Evolutionary conservation across 2,113 vertebrate genomes (phyloP).

Genomic region (Pluvianellus socialis): DNA sequence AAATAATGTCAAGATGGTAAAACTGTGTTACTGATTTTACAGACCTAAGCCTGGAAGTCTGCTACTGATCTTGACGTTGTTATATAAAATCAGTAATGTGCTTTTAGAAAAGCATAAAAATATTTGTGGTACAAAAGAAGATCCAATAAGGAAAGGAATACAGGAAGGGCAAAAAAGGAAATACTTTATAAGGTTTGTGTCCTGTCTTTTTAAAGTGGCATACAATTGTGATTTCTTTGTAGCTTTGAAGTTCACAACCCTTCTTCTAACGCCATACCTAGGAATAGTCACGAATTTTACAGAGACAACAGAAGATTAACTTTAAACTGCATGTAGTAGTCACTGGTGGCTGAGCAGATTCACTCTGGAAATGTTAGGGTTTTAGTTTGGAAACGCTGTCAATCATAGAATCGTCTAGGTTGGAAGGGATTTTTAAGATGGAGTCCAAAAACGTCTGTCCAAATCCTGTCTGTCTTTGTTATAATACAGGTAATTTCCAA

Average conservation of each 20-base stretch:
- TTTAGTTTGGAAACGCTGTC: neutral
- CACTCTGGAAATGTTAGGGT: neutral
- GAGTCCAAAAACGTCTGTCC: too few species aligned
- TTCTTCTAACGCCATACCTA: neutral
- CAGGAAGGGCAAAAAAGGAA: neutral
- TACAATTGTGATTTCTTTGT: neutral
- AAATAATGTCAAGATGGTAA: neutral
- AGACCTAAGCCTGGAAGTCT: neutral
- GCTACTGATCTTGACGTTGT: neutral
- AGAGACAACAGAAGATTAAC: neutral
- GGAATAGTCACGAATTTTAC: neutral
- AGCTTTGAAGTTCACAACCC: neutral
- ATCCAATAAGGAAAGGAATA: neutral
- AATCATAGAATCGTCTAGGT: too few species aligned
- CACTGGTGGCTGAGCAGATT: neutral
- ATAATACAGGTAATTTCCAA: accelerated
- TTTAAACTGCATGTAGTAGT: neutral
- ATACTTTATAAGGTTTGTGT: neutral
- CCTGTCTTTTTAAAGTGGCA: neutral
- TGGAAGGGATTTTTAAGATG: too few species aligned
- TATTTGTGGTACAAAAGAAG: neutral
- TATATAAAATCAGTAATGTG: neutral
- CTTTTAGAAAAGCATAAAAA: neutral
- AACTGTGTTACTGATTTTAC: neutral
- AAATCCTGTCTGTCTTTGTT: neutral